Evolutionary conservation across 1,140 invertebrate species (phyloP).

Genomic region (Brachionus asplanchnoidis): DNA sequence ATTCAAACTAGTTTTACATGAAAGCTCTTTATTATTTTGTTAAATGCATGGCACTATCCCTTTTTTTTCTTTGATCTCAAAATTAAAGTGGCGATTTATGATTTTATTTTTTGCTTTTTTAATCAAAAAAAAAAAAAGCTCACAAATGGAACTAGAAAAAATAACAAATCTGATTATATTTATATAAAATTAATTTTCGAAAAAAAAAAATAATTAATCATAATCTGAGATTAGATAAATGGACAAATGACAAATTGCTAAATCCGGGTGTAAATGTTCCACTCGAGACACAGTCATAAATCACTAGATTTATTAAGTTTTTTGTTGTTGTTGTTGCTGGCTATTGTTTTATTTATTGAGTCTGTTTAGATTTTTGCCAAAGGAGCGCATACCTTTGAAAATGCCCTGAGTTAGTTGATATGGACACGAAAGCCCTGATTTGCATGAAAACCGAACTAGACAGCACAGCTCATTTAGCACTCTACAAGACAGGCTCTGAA

Average conservation of each 20-base stretch:
- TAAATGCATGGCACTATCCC: too few species aligned
- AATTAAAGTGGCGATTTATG: too few species aligned
- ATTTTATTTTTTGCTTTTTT: too few species aligned
- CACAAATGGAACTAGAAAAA: background rate
- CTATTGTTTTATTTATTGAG: background rate
- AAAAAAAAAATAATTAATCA: background rate
- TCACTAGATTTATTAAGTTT: background rate
- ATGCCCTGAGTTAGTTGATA: background rate
- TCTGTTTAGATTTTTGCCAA: background rate
- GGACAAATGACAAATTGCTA: background rate
- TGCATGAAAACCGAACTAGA: background rate
- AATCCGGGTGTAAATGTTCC: background rate
- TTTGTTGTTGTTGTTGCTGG: background rate
- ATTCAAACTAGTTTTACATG: too few species aligned
- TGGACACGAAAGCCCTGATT: background rate
- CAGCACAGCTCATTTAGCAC: background rate
- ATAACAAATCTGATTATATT: background rate
- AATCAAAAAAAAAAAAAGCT: background rate
- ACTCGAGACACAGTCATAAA: background rate
- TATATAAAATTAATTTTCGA: background rate
- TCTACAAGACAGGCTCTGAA: background rate
- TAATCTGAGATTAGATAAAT: background rate
- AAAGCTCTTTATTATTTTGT: too few species aligned
- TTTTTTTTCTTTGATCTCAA: too few species aligned
- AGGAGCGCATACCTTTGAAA: background rate